Evolutionary conservation across 2,113 vertebrate genomes (phyloP), one percentile per base, ranked within the genome.

Genomic region (Origma solitaria): DNA sequence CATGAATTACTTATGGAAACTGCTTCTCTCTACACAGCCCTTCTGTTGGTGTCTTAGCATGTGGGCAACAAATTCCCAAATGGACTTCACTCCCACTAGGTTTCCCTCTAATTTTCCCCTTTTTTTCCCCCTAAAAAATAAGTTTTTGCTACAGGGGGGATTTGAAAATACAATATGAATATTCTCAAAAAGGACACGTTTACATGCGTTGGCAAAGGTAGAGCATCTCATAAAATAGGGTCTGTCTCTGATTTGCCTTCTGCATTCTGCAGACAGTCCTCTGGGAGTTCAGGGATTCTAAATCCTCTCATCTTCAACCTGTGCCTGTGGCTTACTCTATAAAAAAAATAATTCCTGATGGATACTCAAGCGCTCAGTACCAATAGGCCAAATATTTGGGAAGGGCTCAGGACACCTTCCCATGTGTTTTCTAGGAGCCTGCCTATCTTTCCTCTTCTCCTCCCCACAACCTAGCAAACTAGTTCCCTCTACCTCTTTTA

Each of bases 71-170:
- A 20, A 83, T 69, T 75, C 33, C 23, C 17, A 66, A 85, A 62
- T 18, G 28, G 3, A 18, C 5, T 80, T 82, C 1, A 2, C 51
- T 56, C 82, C 11, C 30, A 33, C 27, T 27, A 42, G 2, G 1
- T 31, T 84, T 86, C 44, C 6, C 7, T 22, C 44, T 56, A 17
- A 11, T 40, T 71, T 61, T 58, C 20, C 1, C 62, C 5, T 38
- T 31, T 45, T 42, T 30, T 28, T 3, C 1, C 12, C 8, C 12
- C 8, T 27, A 40, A 71, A 58, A 72, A 49, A 23, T 6, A 13
- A 3, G 2, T 0, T 12, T 92, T 78, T 53, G 1, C 8, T 71
- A 20, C 11, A 49, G 8, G 15, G 37, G 0, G 4, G 10, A 56
- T 33, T 25, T 66, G 11, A 91, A 89, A 83, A 47, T 33, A 1